Evolutionary conservation across 2,797 vertebrate genomes (phyloP).

Genomic region (Sebastes matsubarae): DNA sequence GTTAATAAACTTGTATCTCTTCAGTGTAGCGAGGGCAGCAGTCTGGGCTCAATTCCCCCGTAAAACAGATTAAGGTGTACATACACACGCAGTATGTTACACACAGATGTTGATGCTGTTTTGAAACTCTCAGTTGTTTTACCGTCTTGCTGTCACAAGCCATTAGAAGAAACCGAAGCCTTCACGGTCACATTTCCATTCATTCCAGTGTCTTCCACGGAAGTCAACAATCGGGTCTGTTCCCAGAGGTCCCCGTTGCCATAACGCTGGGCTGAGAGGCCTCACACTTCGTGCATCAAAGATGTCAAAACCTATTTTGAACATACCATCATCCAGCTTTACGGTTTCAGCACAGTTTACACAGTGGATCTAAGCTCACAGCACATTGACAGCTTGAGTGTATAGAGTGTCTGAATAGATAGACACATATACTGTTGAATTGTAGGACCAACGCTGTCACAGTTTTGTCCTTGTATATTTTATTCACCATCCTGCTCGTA

Average conservation of each 20-base stretch:
- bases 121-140: background rate
- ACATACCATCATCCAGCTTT: background rate
- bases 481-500: background rate
- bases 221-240: background rate
- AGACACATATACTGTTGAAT: too few relatives aligned
- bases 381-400: background rate
- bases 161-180: background rate
- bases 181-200: constrained; percentile 7
- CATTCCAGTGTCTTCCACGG: background rate
- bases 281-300: background rate
- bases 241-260: background rate
- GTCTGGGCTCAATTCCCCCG: background rate
- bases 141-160: background rate
- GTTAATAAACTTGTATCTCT: background rate
- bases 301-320: background rate
- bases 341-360: background rate
- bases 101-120: background rate
- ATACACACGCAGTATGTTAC: background rate
- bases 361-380: background rate
- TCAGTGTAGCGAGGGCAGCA: background rate
- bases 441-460: background rate
- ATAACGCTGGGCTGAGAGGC: background rate
- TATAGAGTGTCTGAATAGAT: background rate
- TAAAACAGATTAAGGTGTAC: background rate
- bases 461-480: background rate